Percentiles rank a stretch among this genome's conserved stretches.
Conservation (phyloP, 1,140 invertebrate genomes). For the Alviniconcha marisindica region DNA sequence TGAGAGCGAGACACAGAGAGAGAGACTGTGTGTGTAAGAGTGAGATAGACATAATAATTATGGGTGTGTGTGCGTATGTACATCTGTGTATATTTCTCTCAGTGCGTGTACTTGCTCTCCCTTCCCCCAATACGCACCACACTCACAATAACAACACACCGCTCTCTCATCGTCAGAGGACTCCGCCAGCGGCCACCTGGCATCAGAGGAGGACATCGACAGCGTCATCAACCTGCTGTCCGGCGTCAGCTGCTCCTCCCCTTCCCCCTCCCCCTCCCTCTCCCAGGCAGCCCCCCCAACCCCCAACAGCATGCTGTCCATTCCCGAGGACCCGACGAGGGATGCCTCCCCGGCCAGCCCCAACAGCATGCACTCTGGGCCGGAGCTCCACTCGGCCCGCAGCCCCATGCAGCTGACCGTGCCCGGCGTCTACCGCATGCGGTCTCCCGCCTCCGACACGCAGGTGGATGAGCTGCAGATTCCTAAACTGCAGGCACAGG, state of each 20-base stretch:
- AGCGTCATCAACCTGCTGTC: slow-evolving; percentile 71
- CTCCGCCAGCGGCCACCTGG: slow-evolving; percentile 44
- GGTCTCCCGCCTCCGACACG: slow-evolving; percentile 49
- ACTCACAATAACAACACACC: too few species aligned
- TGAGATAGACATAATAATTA: too few species aligned
- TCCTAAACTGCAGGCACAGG: slow-evolving; percentile 52
- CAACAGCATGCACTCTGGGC: slow-evolving; percentile 44
- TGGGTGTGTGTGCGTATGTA: too few species aligned
- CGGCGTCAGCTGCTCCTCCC: slow-evolving; percentile 43
- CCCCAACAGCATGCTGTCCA: slow-evolving; percentile 54
- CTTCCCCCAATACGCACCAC: too few species aligned
- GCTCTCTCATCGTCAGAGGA: background rate
- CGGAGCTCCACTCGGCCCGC: slow-evolving; percentile 25
- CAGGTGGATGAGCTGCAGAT: slow-evolving; percentile 45
- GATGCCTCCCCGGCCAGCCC: slow-evolving; percentile 22
- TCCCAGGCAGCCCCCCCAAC: slow-evolving; percentile 19
- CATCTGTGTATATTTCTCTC: too few species aligned
- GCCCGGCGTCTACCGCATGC: slow-evolving; percentile 52
- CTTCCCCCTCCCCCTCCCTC: slow-evolving; percentile 24
- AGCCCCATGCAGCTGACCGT: slow-evolving; percentile 57
- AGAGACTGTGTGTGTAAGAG: too few species aligned
- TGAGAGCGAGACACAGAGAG: too few species aligned
- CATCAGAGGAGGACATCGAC: slow-evolving; percentile 70
- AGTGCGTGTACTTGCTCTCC: too few species aligned
- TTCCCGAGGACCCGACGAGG: slow-evolving; percentile 53